Evolutionary conservation across 2,113 vertebrate genomes (phyloP), one percentile per base, ranked within the genome.

Genomic region (Pseudopodoces humilis): DNA sequence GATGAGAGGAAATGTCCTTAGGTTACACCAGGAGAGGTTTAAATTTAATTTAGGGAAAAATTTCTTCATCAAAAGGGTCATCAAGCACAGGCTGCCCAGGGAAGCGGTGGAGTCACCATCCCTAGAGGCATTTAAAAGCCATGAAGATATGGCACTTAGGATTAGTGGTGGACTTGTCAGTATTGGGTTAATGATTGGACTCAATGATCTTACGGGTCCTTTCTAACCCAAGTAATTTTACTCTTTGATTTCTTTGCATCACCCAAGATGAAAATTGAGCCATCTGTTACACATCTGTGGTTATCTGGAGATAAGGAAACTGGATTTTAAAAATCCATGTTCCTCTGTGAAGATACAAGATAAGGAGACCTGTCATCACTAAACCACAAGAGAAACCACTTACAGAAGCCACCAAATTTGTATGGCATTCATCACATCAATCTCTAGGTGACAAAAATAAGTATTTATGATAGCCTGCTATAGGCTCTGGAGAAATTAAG

Each of bases 381-480:
- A 35, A 82, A 56, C 56, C 37, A 47, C 25, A 69, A 85, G 63
- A 87, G 47, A 87, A 94, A 58, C 9, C 53, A 79, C 81, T 75
- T 82, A 67, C 12, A 84, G 87, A 95, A 91, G 46, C 50, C 68
- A 90, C 21, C 55, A 86, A 74, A 80, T 83, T 69, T 67, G 10
- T n/a, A 80, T 6, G 11, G 10, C 13, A 70, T 80, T 86, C 59
- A 65, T 53, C 55, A 86, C 35, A 53, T 37, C 49, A 63, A 4
- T 28, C 30, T 87, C 77, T 37, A 91, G 65, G 43, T 75, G 33
- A 79, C 24, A 59, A 60, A 90, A 70, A 43, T 15, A 31, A 7
- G 9, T 28, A 33, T 24, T 27, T 39, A 19, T 62, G 41, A 31
- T 41, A 65, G 70, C 17, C 31, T 76, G 14, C 50, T 80, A 64